Evolutionary conservation across 92 coral and sea anemone genomes (phyloP).

Genomic region (Galaxea fascicularis): DNA sequence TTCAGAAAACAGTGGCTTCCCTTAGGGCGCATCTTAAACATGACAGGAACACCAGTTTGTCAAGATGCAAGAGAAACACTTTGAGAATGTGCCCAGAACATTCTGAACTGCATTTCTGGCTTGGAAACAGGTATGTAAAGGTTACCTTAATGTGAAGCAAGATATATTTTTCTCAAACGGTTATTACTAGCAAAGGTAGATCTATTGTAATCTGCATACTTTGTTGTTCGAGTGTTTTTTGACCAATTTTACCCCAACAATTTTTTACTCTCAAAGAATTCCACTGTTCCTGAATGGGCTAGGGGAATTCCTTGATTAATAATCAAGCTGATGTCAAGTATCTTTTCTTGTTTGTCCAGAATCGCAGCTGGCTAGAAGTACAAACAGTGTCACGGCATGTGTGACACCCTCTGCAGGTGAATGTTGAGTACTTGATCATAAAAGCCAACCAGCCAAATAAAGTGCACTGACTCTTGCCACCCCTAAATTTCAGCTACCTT

Average conservation of each 20-base stretch:
- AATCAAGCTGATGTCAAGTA: constrained; percentile 25
- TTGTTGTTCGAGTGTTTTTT: neutral
- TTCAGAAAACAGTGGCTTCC: neutral
- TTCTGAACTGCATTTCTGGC: constrained; percentile 49
- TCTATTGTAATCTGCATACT: neutral
- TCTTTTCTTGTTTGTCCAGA: constrained; percentile 29
- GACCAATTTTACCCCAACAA: neutral
- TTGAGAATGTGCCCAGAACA: constrained; percentile 42
- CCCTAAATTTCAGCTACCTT: constrained; percentile 25
- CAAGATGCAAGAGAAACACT: constrained; percentile 47
- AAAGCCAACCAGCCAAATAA: constrained; percentile 13
- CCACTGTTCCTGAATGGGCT: constrained; percentile 17
- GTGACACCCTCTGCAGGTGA: constrained; percentile 22
- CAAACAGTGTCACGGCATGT: constrained; percentile 28
- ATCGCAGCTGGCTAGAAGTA: constrained; percentile 35
- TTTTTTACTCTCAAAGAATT: neutral
- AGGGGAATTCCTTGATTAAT: constrained; percentile 14
- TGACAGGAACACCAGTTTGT: constrained; percentile 29
- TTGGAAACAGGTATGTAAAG: constrained; percentile 26
- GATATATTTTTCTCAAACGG: constrained; percentile 9
- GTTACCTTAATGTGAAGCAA: constrained; percentile 20
- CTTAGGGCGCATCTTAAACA: neutral
- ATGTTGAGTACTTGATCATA: neutral
- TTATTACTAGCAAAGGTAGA: constrained; percentile 11
- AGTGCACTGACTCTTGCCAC: constrained; percentile 23